These are phyloP conservation scores for Sebastes itinus DNA, from an alignment of 2,797 vertebrate species.

Conservation along the genomic window DNA sequence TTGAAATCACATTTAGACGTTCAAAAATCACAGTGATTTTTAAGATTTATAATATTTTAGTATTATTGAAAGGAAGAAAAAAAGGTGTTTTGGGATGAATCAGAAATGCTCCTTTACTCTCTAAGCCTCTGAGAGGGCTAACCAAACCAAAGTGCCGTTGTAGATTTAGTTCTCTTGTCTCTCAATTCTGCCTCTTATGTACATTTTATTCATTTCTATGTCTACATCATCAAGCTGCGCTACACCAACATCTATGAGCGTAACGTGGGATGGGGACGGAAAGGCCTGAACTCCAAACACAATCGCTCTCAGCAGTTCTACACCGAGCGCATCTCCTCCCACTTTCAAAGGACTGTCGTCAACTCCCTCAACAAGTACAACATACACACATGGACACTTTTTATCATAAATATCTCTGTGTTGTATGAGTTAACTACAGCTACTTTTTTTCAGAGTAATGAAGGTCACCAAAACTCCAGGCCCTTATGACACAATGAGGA, in stretches of 20 bases:
- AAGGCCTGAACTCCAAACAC: conserved; percentile 68
- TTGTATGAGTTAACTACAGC: not conserved
- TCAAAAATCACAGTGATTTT: no score
- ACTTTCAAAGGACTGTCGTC: conserved; percentile 71
- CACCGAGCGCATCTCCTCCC: conserved; percentile 61
- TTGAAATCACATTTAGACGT: no score
- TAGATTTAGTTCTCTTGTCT: not conserved
- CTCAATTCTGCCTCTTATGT: not conserved
- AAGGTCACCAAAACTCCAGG: conserved; percentile 34
- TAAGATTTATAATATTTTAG: no score
- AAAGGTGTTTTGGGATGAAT: no score
- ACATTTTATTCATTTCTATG: not conserved
- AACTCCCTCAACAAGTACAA: conserved; percentile 66
- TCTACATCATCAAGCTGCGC: conserved; percentile 62
- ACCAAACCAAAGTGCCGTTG: not conserved
- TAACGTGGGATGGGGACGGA: conserved; percentile 71
- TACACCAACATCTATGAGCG: conserved; percentile 78
- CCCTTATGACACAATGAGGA: conserved; percentile 55
- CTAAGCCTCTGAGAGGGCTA: not conserved
- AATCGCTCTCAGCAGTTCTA: conserved; percentile 77
- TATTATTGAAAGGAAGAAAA: no score
- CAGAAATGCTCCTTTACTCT: no score
- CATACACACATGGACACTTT: not conserved
- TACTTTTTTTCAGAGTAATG: conserved; percentile 51
- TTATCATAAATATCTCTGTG: no score